Evolutionary conservation across 2,888 invertebrate species (phyloP).

Genomic region (Dynastes grantii): DNA sequence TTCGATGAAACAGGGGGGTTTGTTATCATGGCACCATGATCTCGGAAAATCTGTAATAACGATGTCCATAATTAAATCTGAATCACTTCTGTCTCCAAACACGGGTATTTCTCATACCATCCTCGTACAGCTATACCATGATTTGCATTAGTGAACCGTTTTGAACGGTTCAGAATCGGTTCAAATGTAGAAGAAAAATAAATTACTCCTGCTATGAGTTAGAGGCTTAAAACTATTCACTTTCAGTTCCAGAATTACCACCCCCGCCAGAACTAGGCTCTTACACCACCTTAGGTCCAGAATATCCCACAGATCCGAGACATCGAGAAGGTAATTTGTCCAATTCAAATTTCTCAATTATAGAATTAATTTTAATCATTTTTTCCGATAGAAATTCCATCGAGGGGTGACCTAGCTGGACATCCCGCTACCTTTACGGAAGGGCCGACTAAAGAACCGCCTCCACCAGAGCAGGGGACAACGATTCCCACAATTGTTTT

Average conservation of each 20-base stretch:
- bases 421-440: slow-evolving; percentile 32
- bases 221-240: too few relatives aligned
- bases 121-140: too few relatives aligned
- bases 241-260: slow-evolving; percentile 63
- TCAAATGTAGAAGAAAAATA: too few relatives aligned
- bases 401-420: slow-evolving; percentile 65
- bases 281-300: slow-evolving; percentile 15
- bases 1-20: too few relatives aligned
- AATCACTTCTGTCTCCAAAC: too few relatives aligned
- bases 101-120: too few relatives aligned
- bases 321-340: slow-evolving; percentile 29
- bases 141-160: too few relatives aligned
- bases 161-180: too few relatives aligned
- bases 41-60: too few relatives aligned
- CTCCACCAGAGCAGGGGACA: neutral
- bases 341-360: neutral
- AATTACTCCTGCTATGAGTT: too few relatives aligned
- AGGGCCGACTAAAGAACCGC: neutral
- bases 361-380: neutral
- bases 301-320: slow-evolving; percentile 13
- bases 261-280: slow-evolving; percentile 58
- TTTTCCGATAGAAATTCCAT: slow-evolving; percentile 52
- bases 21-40: too few relatives aligned
- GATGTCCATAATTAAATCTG: too few relatives aligned
- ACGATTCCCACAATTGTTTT: neutral